These are phyloP conservation scores for Paedocypris sp. DNA, from an alignment of 2,113 vertebrate species.

Conservation along the genomic window DNA sequence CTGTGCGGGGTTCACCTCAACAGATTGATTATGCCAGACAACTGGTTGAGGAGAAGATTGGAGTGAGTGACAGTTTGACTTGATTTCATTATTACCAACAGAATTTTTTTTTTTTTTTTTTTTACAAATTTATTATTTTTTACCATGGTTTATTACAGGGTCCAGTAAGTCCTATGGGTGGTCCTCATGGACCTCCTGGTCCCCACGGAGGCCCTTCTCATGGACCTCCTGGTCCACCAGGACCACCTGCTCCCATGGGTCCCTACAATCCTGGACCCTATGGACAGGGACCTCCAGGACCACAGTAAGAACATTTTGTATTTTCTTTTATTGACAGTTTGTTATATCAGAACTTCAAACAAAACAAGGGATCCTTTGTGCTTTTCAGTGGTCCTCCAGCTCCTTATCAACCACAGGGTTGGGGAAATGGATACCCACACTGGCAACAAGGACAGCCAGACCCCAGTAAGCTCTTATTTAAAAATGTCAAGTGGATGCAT, in stretches of 20 bases:
- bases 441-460: conserved; percentile 96
- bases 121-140: neutral
- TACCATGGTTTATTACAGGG: conserved; percentile 57
- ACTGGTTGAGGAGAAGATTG: conserved; percentile 97
- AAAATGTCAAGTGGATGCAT: too few relatives aligned
- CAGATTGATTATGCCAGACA: conserved; percentile 96
- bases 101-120: neutral
- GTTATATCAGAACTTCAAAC: too few relatives aligned
- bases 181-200: conserved; percentile 88
- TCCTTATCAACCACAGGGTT: conserved; percentile 91
- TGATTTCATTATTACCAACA: neutral
- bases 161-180: conserved; percentile 89
- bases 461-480: conserved; percentile 75
- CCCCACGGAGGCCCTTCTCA: conserved; percentile 88
- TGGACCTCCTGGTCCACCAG: conserved; percentile 81
- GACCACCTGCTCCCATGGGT: conserved; percentile 90
- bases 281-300: conserved; percentile 90
- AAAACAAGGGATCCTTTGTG: too few relatives aligned
- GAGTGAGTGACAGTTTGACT: conserved; percentile 73
- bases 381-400: conserved; percentile 81
- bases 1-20: conserved; percentile 86
- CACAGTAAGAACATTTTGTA: conserved; percentile 71
- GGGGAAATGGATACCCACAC: conserved; percentile 94
- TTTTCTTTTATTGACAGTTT: neutral
- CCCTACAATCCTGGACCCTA: conserved; percentile 95